phyloP scores from a whole-genome alignment of 2,113 vertebrate species.

The Gallinago jamesoni region DNA sequence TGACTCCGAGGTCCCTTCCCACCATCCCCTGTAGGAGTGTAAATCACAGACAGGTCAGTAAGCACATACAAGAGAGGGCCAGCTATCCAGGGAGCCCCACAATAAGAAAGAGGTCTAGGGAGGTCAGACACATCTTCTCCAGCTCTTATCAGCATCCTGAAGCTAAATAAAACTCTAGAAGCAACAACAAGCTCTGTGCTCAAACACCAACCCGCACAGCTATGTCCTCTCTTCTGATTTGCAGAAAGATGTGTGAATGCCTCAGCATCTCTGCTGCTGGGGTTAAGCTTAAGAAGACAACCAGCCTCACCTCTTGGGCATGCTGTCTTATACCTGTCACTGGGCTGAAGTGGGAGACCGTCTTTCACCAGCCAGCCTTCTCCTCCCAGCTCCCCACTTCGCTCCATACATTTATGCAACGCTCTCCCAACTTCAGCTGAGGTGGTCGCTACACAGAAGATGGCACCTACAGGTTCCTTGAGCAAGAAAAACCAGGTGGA shows the following conservation, averaged over 20 bases:
- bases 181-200: not conserved
- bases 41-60: not conserved
- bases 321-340: not conserved
- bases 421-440: not conserved
- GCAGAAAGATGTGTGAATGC: not conserved
- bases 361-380: not conserved
- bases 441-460: not conserved
- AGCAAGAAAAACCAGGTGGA: not conserved
- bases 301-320: not conserved
- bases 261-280: not conserved
- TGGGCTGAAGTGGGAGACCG: no score
- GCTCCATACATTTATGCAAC: rapidly evolving
- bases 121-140: not conserved
- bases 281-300: not conserved
- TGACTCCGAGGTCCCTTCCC: not conserved
- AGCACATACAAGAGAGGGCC: not conserved
- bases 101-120: not conserved
- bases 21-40: not conserved
- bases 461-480: not conserved
- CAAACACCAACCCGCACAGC: not conserved
- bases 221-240: not conserved
- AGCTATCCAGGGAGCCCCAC: not conserved
- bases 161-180: not conserved
- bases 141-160: not conserved
- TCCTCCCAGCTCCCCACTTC: not conserved